Conservation (phyloP, 2,113 vertebrate species). For the Isichthys henryi region DNA sequence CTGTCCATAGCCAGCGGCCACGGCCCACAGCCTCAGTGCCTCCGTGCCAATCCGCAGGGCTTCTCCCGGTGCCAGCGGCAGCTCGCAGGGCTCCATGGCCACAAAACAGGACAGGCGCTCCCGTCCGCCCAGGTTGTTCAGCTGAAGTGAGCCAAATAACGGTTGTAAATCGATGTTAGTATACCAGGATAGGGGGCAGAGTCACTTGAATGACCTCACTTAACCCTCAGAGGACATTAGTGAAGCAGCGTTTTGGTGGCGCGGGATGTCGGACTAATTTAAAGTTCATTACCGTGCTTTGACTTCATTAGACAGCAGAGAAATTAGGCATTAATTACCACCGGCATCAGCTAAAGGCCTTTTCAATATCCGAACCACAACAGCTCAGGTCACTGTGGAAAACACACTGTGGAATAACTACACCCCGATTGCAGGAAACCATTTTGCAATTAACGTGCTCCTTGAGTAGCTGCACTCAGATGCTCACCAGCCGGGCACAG, state of each 20-base stretch:
- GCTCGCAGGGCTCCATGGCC: slow-evolving; percentile 68
- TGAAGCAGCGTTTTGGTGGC: neutral
- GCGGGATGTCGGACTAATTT: neutral
- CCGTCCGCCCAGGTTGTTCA: slow-evolving; percentile 66
- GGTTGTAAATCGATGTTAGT: neutral
- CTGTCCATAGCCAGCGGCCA: slow-evolving; percentile 79
- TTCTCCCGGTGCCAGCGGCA: slow-evolving; percentile 70
- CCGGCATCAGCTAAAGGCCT: neutral
- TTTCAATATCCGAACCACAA: neutral
- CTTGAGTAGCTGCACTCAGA: neutral
- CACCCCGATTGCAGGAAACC: neutral
- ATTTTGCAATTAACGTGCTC: neutral
- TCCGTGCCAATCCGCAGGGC: slow-evolving; percentile 69
- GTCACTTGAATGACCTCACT: neutral
- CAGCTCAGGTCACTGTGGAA: neutral
- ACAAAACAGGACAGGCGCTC: slow-evolving; percentile 72
- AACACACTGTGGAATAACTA: neutral
- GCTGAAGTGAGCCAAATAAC: slow-evolving; percentile 42
- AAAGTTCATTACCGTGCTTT: neutral
- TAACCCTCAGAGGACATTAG: neutral
- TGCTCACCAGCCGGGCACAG: slow-evolving; percentile 80
- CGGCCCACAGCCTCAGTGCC: slow-evolving; percentile 79
- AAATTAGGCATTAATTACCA: slow-evolving; percentile 5
- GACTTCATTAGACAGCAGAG: neutral
- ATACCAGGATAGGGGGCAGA: neutral